Evolutionary conservation across 1,140 invertebrate genomes (phyloP), one percentile per base, ranked within the genome.

Genomic region (Asbolus verrucosus): DNA sequence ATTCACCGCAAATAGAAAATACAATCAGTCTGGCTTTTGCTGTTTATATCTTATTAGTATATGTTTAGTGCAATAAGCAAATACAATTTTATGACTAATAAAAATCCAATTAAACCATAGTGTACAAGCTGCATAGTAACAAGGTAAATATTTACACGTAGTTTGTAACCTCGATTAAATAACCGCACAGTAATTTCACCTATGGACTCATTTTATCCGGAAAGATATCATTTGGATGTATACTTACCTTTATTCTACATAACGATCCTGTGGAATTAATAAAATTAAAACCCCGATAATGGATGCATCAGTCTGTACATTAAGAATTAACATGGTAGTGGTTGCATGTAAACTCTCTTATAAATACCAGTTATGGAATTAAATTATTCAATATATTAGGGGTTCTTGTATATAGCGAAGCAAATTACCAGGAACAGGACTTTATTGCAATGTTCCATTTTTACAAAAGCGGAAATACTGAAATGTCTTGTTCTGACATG

Each of bases 401-500:
- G 18, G 41, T 46, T 16, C 24, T 27, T 19, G 24, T 19, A 13
- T 24, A 54, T 9, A 3, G 9, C 11, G n/a, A 14, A 27, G 46
- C 27, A 21, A n/a, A 27, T 54, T 54, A 54, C 21, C 11, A 9
- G 46, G n/a, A n/a, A n/a, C n/a, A n/a, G n/a, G n/a, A n/a, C n/a
- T n/a, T 54, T 54, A 54, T 54, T 54, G 46, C 24, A 27, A 54
- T 54, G 27, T 54, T 54, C 18, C 21, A 11, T 62, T 62, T 31
- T 62, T 16, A 8, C 19, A 38, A 38, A 41, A 39, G 33, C 9
- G 41, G 41, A 24, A 19, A 16, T 63, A 63, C 41, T 63, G 61
- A 63, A 63, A 63, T 63, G 61, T 63, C 61, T 18, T 6, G 33
- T 39, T 21, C 13, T 63, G 61, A 63, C 61, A n/a, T n/a, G 39